A percentile compares a stretch with the other conserved stretches of the same genome.
Conservation (phyloP, 1,140 invertebrate genomes). For the Ridgeia piscesae region DNA sequence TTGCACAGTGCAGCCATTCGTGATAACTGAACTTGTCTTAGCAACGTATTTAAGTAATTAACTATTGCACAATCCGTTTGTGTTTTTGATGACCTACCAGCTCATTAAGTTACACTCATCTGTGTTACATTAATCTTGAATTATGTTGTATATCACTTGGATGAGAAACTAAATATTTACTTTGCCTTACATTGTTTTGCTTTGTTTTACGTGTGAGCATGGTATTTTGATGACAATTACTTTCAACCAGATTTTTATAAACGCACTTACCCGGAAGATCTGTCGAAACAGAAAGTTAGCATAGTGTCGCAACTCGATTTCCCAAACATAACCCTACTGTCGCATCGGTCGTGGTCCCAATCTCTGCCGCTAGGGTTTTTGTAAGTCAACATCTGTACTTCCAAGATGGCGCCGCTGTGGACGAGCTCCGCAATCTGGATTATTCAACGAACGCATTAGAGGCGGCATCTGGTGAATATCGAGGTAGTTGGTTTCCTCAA, state of each 20-base stretch:
- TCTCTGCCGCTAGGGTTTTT: not conserved
- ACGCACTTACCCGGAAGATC: not conserved
- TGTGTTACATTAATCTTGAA: no score
- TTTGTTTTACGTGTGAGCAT: not conserved
- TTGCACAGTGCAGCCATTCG: not conserved
- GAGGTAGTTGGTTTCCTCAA: no score
- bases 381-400: not conserved
- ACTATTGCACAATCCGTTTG: no score
- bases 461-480: no score
- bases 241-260: not conserved
- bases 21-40: not conserved
- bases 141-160: no score
- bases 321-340: not conserved
- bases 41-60: not conserved
- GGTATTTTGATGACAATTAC: not conserved
- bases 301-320: not conserved
- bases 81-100: no score
- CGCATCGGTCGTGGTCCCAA: not conserved
- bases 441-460: not conserved
- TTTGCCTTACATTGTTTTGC: no score
- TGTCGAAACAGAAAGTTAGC: not conserved
- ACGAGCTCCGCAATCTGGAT: not conserved
- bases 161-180: no score
- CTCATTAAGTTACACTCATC: no score
- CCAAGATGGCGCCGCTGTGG: not conserved